phyloP scores from a whole-genome alignment of 2,888 invertebrate species.

The Cephus nigrinus region DNA sequence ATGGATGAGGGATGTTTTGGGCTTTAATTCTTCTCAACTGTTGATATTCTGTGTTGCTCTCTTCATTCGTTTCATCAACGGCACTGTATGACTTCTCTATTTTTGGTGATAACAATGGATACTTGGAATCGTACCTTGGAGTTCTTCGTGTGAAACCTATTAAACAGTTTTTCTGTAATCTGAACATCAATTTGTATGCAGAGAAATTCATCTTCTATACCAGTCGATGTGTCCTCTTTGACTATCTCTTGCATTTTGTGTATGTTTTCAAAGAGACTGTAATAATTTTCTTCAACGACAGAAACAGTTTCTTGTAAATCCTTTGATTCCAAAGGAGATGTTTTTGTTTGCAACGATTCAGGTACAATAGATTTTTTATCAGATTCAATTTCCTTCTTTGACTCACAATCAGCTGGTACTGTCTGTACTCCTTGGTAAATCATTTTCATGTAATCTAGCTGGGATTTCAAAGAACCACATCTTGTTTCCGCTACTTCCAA shows the following conservation, averaged over 20 bases:
- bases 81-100: neutral
- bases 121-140: conserved; percentile 3
- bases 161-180: neutral
- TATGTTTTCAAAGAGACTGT: conserved; percentile 17
- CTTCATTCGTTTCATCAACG: neutral
- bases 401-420: conserved; percentile 16
- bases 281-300: conserved; percentile 18
- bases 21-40: neutral
- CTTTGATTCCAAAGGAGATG: conserved; percentile 9
- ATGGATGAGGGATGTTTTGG: neutral
- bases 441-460: conserved; percentile 65
- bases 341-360: neutral
- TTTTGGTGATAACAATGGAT: conserved; percentile 2
- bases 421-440: conserved; percentile 50
- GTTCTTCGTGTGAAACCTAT: neutral
- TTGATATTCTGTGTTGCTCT: conserved; percentile 4
- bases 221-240: conserved; percentile 4
- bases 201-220: neutral
- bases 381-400: neutral
- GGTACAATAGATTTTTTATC: neutral
- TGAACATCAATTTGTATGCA: neutral
- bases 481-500: conserved; percentile 63
- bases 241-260: conserved; percentile 11
- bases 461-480: conserved; percentile 63
- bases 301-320: neutral